Base-by-base conservation (phyloP, 2,113 vertebrate species). In the Lasiurus borealis region DNA sequence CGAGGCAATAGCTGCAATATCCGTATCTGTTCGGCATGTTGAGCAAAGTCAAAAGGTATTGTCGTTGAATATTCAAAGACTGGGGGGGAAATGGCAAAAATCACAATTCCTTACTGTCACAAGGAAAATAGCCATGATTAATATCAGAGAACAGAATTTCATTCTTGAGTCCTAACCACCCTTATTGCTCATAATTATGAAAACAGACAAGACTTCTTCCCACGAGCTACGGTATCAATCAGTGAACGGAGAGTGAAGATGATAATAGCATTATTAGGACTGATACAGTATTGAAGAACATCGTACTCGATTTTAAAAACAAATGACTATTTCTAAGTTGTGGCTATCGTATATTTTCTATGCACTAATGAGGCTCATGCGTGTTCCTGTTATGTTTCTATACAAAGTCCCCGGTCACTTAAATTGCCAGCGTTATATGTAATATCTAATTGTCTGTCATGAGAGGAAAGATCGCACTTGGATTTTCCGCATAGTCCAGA, bases 1-100 rank as follows among this genome's bases (percentile, higher is more conserved):
- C 98, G 0, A 98, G 98, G 97, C 99, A 99, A 94, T 98, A 99
- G 76, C 97, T 99, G 98, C 99, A 99, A 96, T 99, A 99, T 16
- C 99, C 99, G 96, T 98, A 99, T 87, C 98, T 98, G 72, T 94
- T 98, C 46, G 98, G 98, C 75, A 95, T 96, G 31, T 82, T 69
- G 88, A 98, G 98, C 98, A 31, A 97, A 97, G 40, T 6, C 66
- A 94, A 97, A 88, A 93, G 97, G 95, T 98, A 96, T 44, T 93
- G 96, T 36, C 82, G 80, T 93, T 90, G 93, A 96, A 78, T 64
- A 36, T 50, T 96, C 92, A 96, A 95, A 8, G 59, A 94, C 97
- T 98, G 96, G 88, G 29, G 29, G 83, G 77, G 89, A 93, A 77
- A 94, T 68, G 85, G 91, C 2, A 82, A 93, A 66, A 66, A 94